Evolutionary conservation across 2,113 vertebrate species (phyloP), one percentile per base, ranked within the genome.

Genomic region (Gobiocypris rarus): DNA sequence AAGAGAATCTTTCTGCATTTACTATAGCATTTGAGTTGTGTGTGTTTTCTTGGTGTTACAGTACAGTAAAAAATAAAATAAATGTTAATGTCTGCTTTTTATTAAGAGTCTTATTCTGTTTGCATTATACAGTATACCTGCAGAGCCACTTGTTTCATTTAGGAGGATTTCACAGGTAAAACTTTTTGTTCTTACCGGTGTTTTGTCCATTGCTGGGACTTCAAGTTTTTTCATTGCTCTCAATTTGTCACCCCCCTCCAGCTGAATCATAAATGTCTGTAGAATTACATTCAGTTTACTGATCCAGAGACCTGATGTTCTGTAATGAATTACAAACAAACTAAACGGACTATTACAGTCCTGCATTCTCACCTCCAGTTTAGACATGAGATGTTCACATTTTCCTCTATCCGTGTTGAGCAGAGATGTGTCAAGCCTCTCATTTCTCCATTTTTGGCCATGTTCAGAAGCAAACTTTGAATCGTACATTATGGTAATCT

Each of bases 401-500:
- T 54, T 56, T 14, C 34, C 79, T 34, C 76, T 86, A 48, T 84
- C 81, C 26, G 85, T 89, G 56, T 88, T 79, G 14, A 91, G 61
- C 6, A 82, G 54, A 54, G 90, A 90, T 9, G 48, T 34, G 38
- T 91, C 87, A 58, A 92, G 86, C 14, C 9, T 85, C 34, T 88
- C 82, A 13, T 43, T 83, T 73, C 82, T 87, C 91, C 91, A 92
- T 50, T 81, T 76, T 56, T 74, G 50, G 3, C 91, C 89, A 26
- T 48, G 52, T 48, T 77, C 78, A 14, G 88, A 86, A 22, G 17
- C 34, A 69, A 89, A 88, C 38, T 84, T 83, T n/a, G 59, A 78
- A 70, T 92, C 91, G 15, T 89, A 87, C 65, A 88, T 91, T 84
- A 85, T 89, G 63, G 89, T 50, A 63, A 92, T 89, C 83, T 89